A percentile compares a stretch with the other conserved stretches of the same genome.
phyloP scores from a whole-genome alignment of 2,113 vertebrate genomes.

The Plotosus lineatus region DNA sequence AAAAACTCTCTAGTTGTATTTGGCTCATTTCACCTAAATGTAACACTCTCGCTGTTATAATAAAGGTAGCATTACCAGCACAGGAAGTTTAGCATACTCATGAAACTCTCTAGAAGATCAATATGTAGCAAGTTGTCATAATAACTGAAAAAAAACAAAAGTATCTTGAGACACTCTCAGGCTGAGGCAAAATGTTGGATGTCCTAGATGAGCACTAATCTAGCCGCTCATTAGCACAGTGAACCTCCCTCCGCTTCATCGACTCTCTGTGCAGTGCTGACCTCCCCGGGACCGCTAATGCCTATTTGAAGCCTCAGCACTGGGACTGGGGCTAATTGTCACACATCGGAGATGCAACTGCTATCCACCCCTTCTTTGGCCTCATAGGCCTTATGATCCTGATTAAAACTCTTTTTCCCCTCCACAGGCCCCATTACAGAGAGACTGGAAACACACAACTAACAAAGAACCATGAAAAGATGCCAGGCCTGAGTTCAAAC shows the following conservation, averaged over 20 bases:
- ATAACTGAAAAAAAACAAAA: background rate
- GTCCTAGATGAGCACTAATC: constrained; percentile 15
- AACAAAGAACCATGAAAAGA: constrained; percentile 1
- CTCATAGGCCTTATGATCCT: constrained; percentile 40
- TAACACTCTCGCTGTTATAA: background rate
- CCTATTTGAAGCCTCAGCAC: constrained; percentile 22
- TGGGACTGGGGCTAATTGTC: constrained; percentile 37
- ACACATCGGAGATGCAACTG: constrained; percentile 33
- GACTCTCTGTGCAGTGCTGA: constrained; percentile 13
- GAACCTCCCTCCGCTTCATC: constrained; percentile 12
- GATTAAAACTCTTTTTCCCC: constrained; percentile 36
- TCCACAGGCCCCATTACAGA: background rate
- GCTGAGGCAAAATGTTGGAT: background rate
- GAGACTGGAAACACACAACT: background rate
- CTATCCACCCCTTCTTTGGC: constrained; percentile 8
- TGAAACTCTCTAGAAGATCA: background rate
- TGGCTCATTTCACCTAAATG: background rate
- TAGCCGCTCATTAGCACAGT: constrained; percentile 38
- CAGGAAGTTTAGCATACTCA: background rate
- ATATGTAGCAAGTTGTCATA: background rate
- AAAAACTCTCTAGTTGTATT: background rate
- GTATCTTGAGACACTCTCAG: background rate
- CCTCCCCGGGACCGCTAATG: background rate
- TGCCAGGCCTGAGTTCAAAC: background rate
- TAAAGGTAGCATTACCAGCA: background rate